Percentiles rank a stretch among this genome's conserved stretches.
These are phyloP conservation scores for Nematolebias whitei DNA, from an alignment of 2,113 vertebrate species.

Conservation along the genomic window DNA sequence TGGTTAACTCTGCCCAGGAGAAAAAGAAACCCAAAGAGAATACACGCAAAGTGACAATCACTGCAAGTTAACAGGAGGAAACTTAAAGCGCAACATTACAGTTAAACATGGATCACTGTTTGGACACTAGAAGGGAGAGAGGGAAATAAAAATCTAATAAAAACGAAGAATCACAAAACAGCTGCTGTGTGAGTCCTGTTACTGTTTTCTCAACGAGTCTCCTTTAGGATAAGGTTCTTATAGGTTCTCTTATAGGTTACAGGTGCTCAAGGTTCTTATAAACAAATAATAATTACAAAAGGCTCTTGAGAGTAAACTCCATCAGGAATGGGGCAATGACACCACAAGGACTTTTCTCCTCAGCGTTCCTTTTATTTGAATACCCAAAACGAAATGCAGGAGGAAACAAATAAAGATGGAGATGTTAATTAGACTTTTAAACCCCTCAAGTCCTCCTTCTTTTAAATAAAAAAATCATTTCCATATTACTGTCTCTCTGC, in stretches of 20 bases:
- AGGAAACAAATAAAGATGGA: slow-evolving; percentile 32
- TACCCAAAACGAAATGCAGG: slow-evolving; percentile 30
- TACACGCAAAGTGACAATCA: slow-evolving; percentile 12
- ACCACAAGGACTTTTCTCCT: slow-evolving; percentile 10
- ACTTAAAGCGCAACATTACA: slow-evolving; percentile 9
- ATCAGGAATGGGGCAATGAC: slow-evolving; percentile 12
- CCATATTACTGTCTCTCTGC: slow-evolving; percentile 9
- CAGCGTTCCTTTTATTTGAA: neutral
- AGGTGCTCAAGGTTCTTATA: slow-evolving; percentile 35
- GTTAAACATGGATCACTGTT: slow-evolving; percentile 17
- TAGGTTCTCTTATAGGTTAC: no score
- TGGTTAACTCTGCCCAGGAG: neutral
- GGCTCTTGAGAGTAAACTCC: slow-evolving; percentile 23
- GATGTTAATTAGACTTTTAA: slow-evolving; percentile 51
- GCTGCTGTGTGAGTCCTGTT: slow-evolving; percentile 16
- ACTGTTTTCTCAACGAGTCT: slow-evolving; percentile 14
- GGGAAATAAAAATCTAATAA: slow-evolving; percentile 13
- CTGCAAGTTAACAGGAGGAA: slow-evolving; percentile 2
- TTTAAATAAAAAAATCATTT: slow-evolving; percentile 7
- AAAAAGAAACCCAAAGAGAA: no score
- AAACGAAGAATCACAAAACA: slow-evolving; percentile 15
- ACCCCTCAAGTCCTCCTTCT: slow-evolving; percentile 32
- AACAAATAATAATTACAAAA: slow-evolving; percentile 15
- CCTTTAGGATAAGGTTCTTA: slow-evolving; percentile 32
- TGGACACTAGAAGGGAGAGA: slow-evolving; percentile 4